Evolutionary conservation across 2,797 vertebrate species (phyloP).

Genomic region (Neoniphon sammara): DNA sequence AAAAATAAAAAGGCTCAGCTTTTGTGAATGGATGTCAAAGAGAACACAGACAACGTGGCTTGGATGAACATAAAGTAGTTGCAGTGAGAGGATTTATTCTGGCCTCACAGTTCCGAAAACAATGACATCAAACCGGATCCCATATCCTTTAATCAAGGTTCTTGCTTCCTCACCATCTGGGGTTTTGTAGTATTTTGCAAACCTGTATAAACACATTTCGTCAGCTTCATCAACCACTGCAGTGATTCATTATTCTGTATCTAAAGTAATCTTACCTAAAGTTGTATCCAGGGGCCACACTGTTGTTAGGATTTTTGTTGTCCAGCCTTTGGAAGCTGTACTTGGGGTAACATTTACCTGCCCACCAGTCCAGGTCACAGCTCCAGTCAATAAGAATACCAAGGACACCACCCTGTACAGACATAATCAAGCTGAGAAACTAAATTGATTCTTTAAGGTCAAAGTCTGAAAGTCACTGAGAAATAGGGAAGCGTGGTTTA

Average conservation of each 20-base stretch:
- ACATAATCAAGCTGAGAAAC: neutral
- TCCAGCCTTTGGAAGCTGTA: slow-evolving; percentile 91
- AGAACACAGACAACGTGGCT: neutral
- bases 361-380: slow-evolving; percentile 88
- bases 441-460: neutral
- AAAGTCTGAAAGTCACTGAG: too few relatives aligned
- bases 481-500: too few relatives aligned
- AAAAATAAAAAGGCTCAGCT: neutral
- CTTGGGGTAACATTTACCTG: slow-evolving; percentile 84
- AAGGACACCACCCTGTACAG: slow-evolving; percentile 89
- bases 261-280: slow-evolving; percentile 83
- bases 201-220: slow-evolving; percentile 75
- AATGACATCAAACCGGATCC: slow-evolving; percentile 92
- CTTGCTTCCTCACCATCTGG: slow-evolving; percentile 78
- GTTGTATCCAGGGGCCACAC: slow-evolving; percentile 89
- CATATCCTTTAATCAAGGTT: slow-evolving; percentile 89
- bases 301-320: slow-evolving; percentile 80
- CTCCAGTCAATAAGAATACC: slow-evolving; percentile 91
- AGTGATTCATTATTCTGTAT: neutral
- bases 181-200: slow-evolving; percentile 88
- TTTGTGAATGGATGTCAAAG: neutral
- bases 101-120: slow-evolving; percentile 89
- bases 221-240: neutral
- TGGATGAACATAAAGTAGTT: neutral
- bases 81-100: neutral